A percentile compares a stretch with the other conserved stretches of the same genome.
Evolutionary conservation across 2,797 vertebrate species (phyloP).

Genomic region (Acrocephalus scirpaceus): DNA sequence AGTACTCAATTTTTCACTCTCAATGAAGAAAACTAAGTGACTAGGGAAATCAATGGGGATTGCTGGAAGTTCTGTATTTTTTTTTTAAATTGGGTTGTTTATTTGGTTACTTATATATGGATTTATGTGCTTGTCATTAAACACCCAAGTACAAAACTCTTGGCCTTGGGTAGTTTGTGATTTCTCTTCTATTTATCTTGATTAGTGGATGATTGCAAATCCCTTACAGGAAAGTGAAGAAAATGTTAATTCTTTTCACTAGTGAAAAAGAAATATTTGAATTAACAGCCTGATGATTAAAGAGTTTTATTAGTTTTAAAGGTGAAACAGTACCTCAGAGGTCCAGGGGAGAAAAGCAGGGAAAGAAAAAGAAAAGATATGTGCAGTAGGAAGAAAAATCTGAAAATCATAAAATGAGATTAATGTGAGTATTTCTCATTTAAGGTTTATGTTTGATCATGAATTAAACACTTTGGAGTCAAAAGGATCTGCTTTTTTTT

Average conservation of each 20-base stretch:
- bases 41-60: constrained; percentile 17
- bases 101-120: constrained; percentile 33
- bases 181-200: constrained; percentile 40
- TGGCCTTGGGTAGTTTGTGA: neutral
- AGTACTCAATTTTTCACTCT: constrained; percentile 7
- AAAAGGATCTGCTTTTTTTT: neutral
- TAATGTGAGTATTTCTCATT: neutral
- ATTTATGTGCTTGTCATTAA: constrained; percentile 57
- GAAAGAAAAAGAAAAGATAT: neutral
- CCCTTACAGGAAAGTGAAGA: constrained; percentile 17
- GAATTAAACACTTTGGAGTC: neutral
- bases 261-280: constrained; percentile 58
- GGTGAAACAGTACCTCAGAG: neutral
- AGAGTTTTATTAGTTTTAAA: constrained; percentile 63
- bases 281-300: constrained; percentile 64
- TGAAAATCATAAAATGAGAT: neutral
- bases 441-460: neutral
- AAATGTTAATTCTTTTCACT: constrained; percentile 11
- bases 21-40: constrained; percentile 6
- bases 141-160: neutral
- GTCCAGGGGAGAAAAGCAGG: neutral
- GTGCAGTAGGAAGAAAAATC: neutral
- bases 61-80: constrained; percentile 21
- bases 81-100: constrained; percentile 18
- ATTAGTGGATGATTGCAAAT: constrained; percentile 19